Conservation (phyloP, 2,888 invertebrate genomes). For the Entomobrya multifasciata region DNA sequence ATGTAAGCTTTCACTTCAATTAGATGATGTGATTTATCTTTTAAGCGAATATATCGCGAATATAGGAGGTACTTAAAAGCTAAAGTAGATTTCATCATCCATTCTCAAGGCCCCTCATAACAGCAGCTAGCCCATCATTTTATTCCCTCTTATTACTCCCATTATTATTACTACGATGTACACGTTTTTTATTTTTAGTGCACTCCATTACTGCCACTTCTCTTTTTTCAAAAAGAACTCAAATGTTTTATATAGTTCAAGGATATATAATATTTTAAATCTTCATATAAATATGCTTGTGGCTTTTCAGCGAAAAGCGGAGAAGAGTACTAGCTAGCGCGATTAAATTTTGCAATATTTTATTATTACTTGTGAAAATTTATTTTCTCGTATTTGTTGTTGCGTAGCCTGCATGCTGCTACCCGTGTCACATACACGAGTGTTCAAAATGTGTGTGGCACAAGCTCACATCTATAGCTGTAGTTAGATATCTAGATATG, state of each 20-base stretch:
- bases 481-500: constrained; percentile 19
- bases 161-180: constrained; percentile 29
- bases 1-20: constrained; percentile 43
- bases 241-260: no score
- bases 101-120: neutral
- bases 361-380: constrained; percentile 53
- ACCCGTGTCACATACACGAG: no score
- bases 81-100: constrained; percentile 49
- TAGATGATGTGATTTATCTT: constrained; percentile 38
- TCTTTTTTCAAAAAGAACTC: no score
- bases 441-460: no score
- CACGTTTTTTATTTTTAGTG: neutral
- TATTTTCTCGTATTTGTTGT: constrained; percentile 40
- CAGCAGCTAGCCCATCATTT: constrained; percentile 28
- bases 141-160: constrained; percentile 6
- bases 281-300: no score
- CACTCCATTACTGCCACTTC: neutral
- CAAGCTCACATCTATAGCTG: neutral
- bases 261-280: no score
- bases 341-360: constrained; percentile 52
- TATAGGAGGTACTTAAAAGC: neutral
- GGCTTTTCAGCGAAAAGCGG: no score
- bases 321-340: neutral
- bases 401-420: constrained; percentile 6
- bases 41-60: neutral